Evolutionary conservation across 2,888 invertebrate genomes (phyloP).

Genomic region (Chrysotoxum bicinctum): DNA sequence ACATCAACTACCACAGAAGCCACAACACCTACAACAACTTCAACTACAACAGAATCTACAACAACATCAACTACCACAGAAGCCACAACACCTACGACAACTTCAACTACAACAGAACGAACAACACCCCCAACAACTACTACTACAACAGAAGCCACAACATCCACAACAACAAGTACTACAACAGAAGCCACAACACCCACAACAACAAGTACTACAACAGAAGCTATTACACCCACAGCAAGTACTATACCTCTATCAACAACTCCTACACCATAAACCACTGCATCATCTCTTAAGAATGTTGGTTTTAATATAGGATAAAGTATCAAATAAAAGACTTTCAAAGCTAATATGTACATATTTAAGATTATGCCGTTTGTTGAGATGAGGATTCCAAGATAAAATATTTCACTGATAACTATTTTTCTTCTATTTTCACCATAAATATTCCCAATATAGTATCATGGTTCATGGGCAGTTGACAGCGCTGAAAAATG

Average conservation of each 20-base stretch:
- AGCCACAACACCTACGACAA: neutral
- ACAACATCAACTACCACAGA: neutral
- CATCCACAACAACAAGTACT: neutral
- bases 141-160: too few relatives aligned
- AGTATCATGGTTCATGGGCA: too few relatives aligned
- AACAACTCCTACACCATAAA: neutral
- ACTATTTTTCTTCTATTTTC: too few relatives aligned
- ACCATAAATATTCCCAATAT: too few relatives aligned
- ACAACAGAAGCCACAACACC: neutral
- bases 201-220: neutral
- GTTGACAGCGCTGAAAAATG: too few relatives aligned
- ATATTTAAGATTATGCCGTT: too few relatives aligned
- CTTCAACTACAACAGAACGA: neutral
- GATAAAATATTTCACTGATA: too few relatives aligned
- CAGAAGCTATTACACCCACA: neutral
- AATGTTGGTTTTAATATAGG: too few relatives aligned
- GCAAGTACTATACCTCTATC: neutral
- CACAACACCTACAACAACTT: neutral
- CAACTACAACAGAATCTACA: neutral
- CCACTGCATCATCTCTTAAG: too few relatives aligned
- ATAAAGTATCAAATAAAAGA: too few relatives aligned
- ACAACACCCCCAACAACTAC: neutral
- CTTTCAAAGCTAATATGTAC: too few relatives aligned
- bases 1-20: neutral
- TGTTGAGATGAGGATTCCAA: too few relatives aligned